phyloP scores from a whole-genome alignment of 1,140 invertebrate genomes.

The Tribolium castaneum region DNA sequence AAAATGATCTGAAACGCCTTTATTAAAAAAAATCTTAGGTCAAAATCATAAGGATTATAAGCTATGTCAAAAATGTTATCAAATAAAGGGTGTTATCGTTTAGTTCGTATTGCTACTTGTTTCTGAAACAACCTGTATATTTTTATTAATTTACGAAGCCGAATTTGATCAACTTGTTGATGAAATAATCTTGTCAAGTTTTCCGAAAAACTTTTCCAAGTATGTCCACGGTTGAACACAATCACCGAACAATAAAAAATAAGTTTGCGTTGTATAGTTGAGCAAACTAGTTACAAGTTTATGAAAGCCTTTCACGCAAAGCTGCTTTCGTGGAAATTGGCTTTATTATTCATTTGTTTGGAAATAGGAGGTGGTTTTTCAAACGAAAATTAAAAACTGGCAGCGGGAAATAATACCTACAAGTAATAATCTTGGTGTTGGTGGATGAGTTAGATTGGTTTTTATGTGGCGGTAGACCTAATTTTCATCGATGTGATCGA shows the following conservation, averaged over 20 bases:
- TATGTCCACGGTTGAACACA: slow-evolving; percentile 14
- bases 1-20: too few species aligned
- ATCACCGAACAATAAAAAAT: slow-evolving; percentile 6
- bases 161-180: slow-evolving; percentile 15
- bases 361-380: not conserved
- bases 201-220: not conserved
- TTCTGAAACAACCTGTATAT: too few species aligned
- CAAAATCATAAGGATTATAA: too few species aligned
- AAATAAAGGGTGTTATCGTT: too few species aligned
- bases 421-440: slow-evolving; percentile 15
- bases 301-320: slow-evolving; percentile 38
- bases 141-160: not conserved
- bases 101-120: too few species aligned
- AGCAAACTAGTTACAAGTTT: slow-evolving; percentile 38
- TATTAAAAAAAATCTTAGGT: too few species aligned
- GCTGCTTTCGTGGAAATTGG: slow-evolving; percentile 27
- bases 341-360: slow-evolving; percentile 25
- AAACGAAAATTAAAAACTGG: slow-evolving; percentile 17
- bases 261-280: slow-evolving; percentile 17
- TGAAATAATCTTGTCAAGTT: not conserved
- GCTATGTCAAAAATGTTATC: too few species aligned
- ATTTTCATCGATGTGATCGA: slow-evolving; percentile 38
- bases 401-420: not conserved
- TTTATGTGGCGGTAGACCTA: slow-evolving; percentile 4
- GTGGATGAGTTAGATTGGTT: slow-evolving; percentile 10